These are phyloP conservation scores for Myotis findleyi DNA, from an alignment of 2,797 vertebrate species.

Conservation along the genomic window DNA sequence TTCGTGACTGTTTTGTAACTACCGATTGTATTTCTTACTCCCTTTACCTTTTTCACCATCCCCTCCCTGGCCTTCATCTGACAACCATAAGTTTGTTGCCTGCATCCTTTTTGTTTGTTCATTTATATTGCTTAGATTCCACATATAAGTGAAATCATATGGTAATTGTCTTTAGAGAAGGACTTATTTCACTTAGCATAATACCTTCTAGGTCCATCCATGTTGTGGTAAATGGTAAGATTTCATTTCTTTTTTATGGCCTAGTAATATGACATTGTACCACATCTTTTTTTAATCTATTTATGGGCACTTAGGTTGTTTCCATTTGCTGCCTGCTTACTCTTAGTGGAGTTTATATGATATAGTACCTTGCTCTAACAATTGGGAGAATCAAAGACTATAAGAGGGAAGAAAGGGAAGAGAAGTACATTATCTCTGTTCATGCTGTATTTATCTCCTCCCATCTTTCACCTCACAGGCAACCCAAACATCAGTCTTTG, in stretches of 20 bases:
- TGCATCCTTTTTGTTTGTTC: not conserved
- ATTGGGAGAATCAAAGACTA: not conserved
- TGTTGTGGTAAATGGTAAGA: not conserved
- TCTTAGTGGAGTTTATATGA: not conserved
- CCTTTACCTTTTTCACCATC: not conserved
- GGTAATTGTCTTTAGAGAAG: not conserved
- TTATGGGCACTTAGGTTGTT: not conserved
- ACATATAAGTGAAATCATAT: not conserved
- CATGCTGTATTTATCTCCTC: not conserved
- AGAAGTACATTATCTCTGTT: not conserved
- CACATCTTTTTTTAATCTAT: not conserved
- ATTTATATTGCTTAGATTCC: not conserved
- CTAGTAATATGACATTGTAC: not conserved
- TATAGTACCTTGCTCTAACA: not conserved
- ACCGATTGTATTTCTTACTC: not conserved
- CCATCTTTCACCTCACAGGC: not conserved
- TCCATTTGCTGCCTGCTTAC: not conserved
- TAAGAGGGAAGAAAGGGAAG: not conserved
- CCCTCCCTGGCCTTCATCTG: not conserved
- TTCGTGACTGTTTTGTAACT: not conserved
- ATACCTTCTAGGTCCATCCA: not conserved
- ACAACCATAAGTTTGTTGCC: not conserved
- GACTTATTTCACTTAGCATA: not conserved
- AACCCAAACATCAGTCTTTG: not conserved
- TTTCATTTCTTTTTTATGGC: not conserved